Conservation (phyloP, 2,888 invertebrate species). For the Siphlonurus alternatus region DNA sequence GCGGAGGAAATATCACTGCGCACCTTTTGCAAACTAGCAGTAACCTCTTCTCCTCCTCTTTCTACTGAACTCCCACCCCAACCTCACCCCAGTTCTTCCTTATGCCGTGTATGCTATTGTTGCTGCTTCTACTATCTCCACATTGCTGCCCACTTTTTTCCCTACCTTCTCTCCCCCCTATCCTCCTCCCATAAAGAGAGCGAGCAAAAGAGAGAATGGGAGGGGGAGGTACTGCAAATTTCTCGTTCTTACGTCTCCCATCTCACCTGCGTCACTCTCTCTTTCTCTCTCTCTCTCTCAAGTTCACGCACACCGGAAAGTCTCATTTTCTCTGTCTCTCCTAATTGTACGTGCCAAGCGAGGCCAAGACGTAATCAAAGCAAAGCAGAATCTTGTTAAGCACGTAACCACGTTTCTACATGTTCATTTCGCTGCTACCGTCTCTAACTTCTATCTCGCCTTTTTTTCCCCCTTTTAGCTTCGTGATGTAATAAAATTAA, state of each 20-base stretch:
- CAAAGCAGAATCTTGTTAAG: neutral
- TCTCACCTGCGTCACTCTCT: neutral
- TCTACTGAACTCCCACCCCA: neutral
- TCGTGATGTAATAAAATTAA: neutral
- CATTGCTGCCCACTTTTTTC: neutral
- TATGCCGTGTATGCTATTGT: neutral
- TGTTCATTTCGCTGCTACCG: neutral
- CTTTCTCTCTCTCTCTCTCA: neutral
- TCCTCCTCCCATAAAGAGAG: neutral
- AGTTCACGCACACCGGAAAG: neutral
- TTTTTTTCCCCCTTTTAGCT: neutral
- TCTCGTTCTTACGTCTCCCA: neutral
- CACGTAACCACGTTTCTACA: neutral
- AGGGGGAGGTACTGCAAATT: neutral
- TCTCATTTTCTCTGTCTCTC: neutral
- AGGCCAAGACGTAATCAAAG: neutral
- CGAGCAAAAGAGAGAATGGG: neutral
- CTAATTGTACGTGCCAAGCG: neutral
- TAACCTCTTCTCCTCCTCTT: neutral
- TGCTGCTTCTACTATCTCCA: neutral
- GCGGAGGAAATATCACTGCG: constrained; percentile 6
- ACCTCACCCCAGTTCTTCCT: neutral
- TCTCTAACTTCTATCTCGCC: neutral
- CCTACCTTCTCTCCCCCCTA: neutral
- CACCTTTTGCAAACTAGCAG: constrained; percentile 3